Evolutionary conservation across 1,140 invertebrate genomes (phyloP), one percentile per base, ranked within the genome.

Genomic region (Chironomus striatipennis): DNA sequence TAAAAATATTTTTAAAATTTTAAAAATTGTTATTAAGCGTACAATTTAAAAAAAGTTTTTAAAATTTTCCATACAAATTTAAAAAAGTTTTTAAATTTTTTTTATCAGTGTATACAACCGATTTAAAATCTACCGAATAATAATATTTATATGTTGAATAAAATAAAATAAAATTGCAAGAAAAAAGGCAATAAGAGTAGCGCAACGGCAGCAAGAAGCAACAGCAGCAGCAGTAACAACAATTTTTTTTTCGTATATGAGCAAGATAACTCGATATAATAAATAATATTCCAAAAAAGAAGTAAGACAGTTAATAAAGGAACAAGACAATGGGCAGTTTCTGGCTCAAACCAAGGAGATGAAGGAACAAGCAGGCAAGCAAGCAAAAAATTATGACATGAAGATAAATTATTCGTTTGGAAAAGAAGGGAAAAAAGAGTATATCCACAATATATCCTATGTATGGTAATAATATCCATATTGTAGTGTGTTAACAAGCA

Each of bases 401-500:
- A 57, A 57, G 47, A 57, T 57, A 57, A 57, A 57, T 57, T 57
- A n/a, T 57, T 57, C 47, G n/a, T 57, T 15, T 10, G 15, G 15
- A 47, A 43, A 43, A 47, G n/a, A n/a, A n/a, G n/a, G n/a, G 24
- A 34, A 34, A 34, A 34, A 34, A 34, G 5, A 2, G 24, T 34
- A 2, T 34, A 34, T 34, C 24, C 24, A 34, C 24, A 34, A 34
- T 34, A 34, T 34, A 34, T 34, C 24, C 5, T 34, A 34, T 34
- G 24, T 34, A 34, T 34, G 24, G 47, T 57, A 57, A 57, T 57
- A 34, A 34, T 57, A 57, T n/a, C n/a, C 12, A 57, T 57, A 57
- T 57, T 57, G 47, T 57, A 57, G 47, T 57, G 47, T 57, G 47
- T 57, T 57, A 57, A 57, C 47, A 57, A 57, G 47, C 47, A 57